A percentile compares a stretch with the other conserved stretches of the same genome.
Conservation (phyloP, 37 sponge, comb jelly and placozoan species). For the Eunapius fragilis region DNA sequence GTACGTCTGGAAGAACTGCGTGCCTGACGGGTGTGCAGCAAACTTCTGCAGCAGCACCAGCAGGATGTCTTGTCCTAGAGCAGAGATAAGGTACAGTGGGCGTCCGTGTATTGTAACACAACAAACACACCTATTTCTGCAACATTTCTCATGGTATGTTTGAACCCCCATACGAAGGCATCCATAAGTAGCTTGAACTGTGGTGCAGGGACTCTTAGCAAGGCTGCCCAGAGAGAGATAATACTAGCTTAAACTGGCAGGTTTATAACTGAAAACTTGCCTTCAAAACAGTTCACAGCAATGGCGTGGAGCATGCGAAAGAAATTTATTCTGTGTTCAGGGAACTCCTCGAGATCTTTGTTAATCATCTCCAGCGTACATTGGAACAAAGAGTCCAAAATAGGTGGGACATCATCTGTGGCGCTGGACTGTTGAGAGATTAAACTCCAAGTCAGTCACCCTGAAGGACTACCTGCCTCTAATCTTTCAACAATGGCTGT, state of each 20-base stretch:
- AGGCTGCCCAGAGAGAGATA: conserved; percentile 48
- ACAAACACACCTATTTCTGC: conserved; percentile 85
- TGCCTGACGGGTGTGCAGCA: conserved; percentile 49
- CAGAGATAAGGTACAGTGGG: not conserved
- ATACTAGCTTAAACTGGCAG: not conserved
- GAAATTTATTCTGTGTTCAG: conserved; percentile 97
- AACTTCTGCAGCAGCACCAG: conserved; percentile 80
- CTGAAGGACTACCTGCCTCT: conserved; percentile 42
- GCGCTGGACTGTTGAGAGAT: conserved; percentile 39
- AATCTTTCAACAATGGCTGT: conserved; percentile 89
- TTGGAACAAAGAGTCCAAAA: conserved; percentile 93
- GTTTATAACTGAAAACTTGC: conserved; percentile 19
- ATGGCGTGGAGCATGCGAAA: conserved; percentile 87
- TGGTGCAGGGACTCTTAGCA: conserved; percentile 78
- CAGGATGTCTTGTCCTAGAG: conserved; percentile 42
- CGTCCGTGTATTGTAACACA: not conserved
- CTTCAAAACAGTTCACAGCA: conserved; percentile 83
- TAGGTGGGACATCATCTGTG: conserved; percentile 78
- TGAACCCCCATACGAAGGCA: conserved; percentile 94
- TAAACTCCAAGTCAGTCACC: not conserved
- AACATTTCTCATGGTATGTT: conserved; percentile 97
- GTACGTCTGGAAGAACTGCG: conserved; percentile 91
- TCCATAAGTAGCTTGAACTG: conserved; percentile 94
- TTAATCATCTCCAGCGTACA: conserved; percentile 99
- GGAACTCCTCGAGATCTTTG: conserved; percentile 91